Base-by-base conservation (phyloP, 2,113 vertebrate species). In the Tachycineta bicolor region DNA sequence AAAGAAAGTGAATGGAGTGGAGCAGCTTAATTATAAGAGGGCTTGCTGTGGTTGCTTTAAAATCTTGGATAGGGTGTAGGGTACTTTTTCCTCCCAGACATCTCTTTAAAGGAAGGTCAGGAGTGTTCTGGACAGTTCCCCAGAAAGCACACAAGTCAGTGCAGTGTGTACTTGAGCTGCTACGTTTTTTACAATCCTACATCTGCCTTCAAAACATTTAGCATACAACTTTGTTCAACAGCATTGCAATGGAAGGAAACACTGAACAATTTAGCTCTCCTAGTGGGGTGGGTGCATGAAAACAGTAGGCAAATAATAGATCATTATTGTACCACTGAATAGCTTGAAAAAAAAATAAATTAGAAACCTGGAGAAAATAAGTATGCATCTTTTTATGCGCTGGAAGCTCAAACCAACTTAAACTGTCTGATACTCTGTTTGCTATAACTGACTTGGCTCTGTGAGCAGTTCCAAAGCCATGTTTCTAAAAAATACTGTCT, bases 21-120 rank as follows among this genome's bases (percentile, higher is more conserved):
- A 93, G 70, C 34, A 81, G 82, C 43, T 74, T 96, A 95, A 95
- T 96, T 96, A 93, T 47, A 95, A 88, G 85, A 83, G 39, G 60
- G n/a, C 49, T 94, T 2, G 1, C 37, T 95, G 95, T 4, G 71
- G 87, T 93, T 86, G 26, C 85, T 88, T 94, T 60, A 71, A 94
- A 88, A 88, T 49, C 70, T 84, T 85, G 87, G 58, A 31, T n/a
- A 84, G 1, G 0, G 33, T 56, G 20, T 80, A 67, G 67, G 55
- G 47, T 88, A 59, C 47, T 86, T 86, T 88, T 86, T 39, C 55
- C 55, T 80, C 25, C 39, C 22, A 55, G 50, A 7, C 55, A 37
- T 87, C 28, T 34, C 77, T 91, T 94, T 91, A 71, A 79, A 80
- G 71, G 67, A 76, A 80, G 60, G 63, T 55, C 47, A 88, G 56